Percentiles rank a stretch among this genome's conserved stretches.
phyloP scores from a whole-genome alignment of 2,797 vertebrate genomes.

The Phrynocephalus guinanensis region DNA sequence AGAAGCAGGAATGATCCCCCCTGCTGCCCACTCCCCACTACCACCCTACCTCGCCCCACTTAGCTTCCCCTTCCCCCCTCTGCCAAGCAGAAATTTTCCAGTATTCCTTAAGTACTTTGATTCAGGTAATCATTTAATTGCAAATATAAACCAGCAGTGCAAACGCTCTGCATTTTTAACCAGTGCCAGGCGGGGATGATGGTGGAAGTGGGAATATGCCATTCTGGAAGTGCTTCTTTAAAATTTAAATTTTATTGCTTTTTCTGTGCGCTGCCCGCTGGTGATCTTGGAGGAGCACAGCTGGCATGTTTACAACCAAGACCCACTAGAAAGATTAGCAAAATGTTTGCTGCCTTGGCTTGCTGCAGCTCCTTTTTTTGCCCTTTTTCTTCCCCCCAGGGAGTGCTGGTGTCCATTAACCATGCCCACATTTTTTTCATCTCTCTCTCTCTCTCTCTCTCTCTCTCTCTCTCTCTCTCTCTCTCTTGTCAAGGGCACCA shows the following conservation, averaged over 20 bases:
- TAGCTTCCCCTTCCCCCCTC: slow-evolving; percentile 17
- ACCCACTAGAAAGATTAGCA: slow-evolving; percentile 30
- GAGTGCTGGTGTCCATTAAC: not conserved
- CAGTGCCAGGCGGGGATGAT: not conserved
- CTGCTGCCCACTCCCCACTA: too few relatives aligned
- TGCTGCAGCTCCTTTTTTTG: not conserved
- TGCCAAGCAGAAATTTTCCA: slow-evolving; percentile 29
- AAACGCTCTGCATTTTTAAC: slow-evolving; percentile 65
- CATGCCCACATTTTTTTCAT: too few relatives aligned
- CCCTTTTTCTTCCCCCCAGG: not conserved
- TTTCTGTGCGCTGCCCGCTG: not conserved
- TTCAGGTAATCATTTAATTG: slow-evolving; percentile 71
- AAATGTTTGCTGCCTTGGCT: not conserved
- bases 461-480: not conserved
- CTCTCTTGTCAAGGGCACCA: not conserved
- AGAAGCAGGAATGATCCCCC: slow-evolving; percentile 31
- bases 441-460: not conserved
- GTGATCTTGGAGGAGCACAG: slow-evolving; percentile 8
- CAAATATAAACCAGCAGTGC: slow-evolving; percentile 37
- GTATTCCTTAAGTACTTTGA: slow-evolving; percentile 72
- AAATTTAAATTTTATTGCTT: slow-evolving; percentile 20
- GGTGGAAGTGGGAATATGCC: slow-evolving; percentile 40
- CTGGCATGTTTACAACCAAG: not conserved
- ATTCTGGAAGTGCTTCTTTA: slow-evolving; percentile 23
- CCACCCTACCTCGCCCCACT: slow-evolving; percentile 10